Evolutionary conservation across 1,140 invertebrate species (phyloP), one percentile per base, ranked within the genome.

Genomic region (Diprion similis): DNA sequence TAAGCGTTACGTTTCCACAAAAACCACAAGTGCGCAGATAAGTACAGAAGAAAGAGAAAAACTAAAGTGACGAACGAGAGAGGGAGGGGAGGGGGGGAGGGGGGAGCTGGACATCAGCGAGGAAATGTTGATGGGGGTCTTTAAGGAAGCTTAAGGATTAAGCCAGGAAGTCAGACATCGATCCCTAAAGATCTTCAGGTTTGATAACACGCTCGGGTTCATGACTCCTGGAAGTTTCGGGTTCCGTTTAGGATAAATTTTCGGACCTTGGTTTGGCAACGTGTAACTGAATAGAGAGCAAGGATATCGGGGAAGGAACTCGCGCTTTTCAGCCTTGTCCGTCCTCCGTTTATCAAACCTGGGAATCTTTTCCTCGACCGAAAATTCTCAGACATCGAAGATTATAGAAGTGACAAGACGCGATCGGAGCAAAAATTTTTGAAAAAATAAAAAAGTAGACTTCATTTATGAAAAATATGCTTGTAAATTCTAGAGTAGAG

Each of bases 311-410:
- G 13, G 47, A 71, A 13, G 10, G 37, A 73, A 73, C 66, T 73
- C 48, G 59, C 70, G 1, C 47, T 73, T 37, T 69, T 17, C 7
- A 51, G 66, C 59, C 47, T 68, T 46, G 24, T 67, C 70, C 15
- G 47, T 51, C 47, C 46, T 68, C 66, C 64, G 47, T 10, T 73
- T 46, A 59, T 45, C 72, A 68, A 73, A 69, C 48, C 47, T 17
- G 46, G 2, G 19, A 19, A 18, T 15, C 47, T 59, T 68, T 45
- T 4, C 66, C 66, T 65, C 48, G 72, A 67, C 70, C 67, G 70
- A 68, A 47, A 69, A 69, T 67, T 68, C 68, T 64, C 70, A 68
- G 71, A 19, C 71, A 68, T 68, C 46, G 66, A 13, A 46, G 47
- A 13, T 70, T 9, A 18, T 47, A 48, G 24, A 48, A 68, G 66